Base-by-base conservation (phyloP, 2,113 vertebrate species). In the Meleagris gallopavo region DNA sequence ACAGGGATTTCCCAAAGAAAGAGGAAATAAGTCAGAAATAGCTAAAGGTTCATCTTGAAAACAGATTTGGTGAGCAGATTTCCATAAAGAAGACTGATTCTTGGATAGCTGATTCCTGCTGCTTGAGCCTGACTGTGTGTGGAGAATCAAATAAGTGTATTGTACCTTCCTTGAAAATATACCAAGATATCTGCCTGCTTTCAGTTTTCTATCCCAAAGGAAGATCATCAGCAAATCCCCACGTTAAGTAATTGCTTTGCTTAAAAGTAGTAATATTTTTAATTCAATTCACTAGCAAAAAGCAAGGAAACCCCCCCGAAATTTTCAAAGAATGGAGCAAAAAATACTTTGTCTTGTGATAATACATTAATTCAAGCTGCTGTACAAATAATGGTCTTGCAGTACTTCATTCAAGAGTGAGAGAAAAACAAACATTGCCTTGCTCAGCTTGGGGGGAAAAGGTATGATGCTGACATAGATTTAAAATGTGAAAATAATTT, bases 401-500 rank as follows among this genome's bases (percentile, higher is more conserved):
- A 90, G 21, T 15, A 70, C n/a, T 93, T 83, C 54, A 86, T 70
- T 81, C 0, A 1, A 78, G 19, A 92, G 65, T 50, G 24, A 83
- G 50, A 73, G 45, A 38, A 95, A 92, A 93, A 71, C 13, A 93
- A 92, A 88, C 27, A 65, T 43, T 1, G 0, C 32, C 10, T 77
- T 82, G 16, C 34, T 79, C 45, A 69, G 41, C 81, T 82, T 1
- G 0, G 6, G 78, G 83, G 64, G 43, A 73, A 95, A 95, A 74
- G 29, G 34, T 89, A 64, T 40, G 46, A 46, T 89, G 46, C 86
- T 65, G 75, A 65, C 34, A 84, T 7, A 89, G 54, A 57, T 41
- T 95, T 96, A 76, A 18, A 93, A 92, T 52, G 45, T 1, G 9
- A 64, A 86, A 94, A 78, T 45, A 74, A 46, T 95, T 65, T 91